A percentile compares a stretch with the other conserved stretches of the same genome.
Evolutionary conservation across 2,797 vertebrate genomes (phyloP).

Genomic region (Bovichtus diacanthus): DNA sequence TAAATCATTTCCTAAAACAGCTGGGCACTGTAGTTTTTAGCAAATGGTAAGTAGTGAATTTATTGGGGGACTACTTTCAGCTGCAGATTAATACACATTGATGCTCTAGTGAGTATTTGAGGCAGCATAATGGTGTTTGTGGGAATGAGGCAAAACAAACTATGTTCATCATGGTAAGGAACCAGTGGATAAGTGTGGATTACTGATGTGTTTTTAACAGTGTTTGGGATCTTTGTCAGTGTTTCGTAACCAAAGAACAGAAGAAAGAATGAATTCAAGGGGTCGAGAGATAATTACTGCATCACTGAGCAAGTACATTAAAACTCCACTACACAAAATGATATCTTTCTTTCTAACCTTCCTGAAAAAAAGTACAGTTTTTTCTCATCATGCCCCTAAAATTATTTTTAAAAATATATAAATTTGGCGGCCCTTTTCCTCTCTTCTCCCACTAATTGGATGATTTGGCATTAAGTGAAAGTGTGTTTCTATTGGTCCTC

Average conservation of each 20-base stretch:
- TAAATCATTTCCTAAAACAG: neutral
- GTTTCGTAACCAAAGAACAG: neutral
- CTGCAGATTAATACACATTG: neutral
- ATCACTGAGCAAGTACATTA: neutral
- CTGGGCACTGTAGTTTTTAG: neutral
- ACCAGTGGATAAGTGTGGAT: neutral
- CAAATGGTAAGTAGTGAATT: neutral
- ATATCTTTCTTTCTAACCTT: neutral
- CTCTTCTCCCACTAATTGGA: constrained; percentile 48
- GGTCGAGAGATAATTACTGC: neutral
- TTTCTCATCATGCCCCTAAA: neutral
- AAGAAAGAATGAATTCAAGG: neutral
- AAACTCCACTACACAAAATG: neutral
- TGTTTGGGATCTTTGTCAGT: neutral
- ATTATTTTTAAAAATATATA: neutral
- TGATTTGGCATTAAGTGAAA: constrained; percentile 50
- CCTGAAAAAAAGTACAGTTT: neutral
- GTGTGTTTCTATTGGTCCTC: constrained; percentile 12
- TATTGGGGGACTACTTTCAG: neutral
- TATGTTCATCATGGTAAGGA: neutral
- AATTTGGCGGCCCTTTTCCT: neutral
- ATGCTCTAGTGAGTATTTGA: neutral
- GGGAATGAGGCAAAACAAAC: neutral
- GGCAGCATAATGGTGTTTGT: neutral
- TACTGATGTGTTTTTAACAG: neutral